Evolutionary conservation across 2,113 vertebrate species (phyloP).

Genomic region (Beaufortia kweichowensis): DNA sequence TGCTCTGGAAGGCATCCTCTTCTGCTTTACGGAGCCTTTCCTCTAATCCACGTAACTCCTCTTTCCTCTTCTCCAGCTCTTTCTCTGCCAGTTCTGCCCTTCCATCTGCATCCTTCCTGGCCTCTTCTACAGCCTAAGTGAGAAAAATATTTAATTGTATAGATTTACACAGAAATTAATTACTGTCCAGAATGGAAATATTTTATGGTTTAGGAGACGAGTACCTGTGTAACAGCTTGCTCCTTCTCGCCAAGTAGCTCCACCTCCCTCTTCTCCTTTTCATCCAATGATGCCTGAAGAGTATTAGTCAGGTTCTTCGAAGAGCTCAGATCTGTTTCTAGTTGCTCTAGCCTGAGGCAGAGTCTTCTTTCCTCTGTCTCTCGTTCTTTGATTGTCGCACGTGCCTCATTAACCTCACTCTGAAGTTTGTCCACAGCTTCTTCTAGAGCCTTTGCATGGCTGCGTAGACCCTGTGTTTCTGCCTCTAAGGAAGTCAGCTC

Average conservation of each 20-base stretch:
- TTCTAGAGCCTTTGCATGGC: slow-evolving; percentile 73
- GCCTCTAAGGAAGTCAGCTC: slow-evolving; percentile 70
- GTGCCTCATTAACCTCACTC: slow-evolving; percentile 68
- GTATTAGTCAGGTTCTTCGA: slow-evolving; percentile 80
- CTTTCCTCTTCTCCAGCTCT: slow-evolving; percentile 74
- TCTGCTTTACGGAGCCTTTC: slow-evolving; percentile 73
- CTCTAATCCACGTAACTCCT: slow-evolving; percentile 70
- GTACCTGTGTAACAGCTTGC: slow-evolving; percentile 80
- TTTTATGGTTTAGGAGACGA: too few species aligned
- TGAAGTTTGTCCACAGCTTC: slow-evolving; percentile 76
- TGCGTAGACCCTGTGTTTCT: slow-evolving; percentile 73
- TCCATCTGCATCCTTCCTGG: slow-evolving; percentile 75
- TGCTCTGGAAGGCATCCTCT: slow-evolving; percentile 79
- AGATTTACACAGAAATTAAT: background rate
- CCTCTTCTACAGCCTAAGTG: slow-evolving; percentile 80
- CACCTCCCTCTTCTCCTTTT: slow-evolving; percentile 86
- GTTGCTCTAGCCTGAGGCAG: slow-evolving; percentile 82
- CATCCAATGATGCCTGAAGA: slow-evolving; percentile 79
- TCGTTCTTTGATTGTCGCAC: slow-evolving; percentile 70
- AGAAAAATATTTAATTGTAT: background rate
- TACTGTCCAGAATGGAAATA: background rate
- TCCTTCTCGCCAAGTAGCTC: slow-evolving; percentile 85
- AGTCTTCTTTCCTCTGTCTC: slow-evolving; percentile 79
- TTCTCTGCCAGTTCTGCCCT: slow-evolving; percentile 75
- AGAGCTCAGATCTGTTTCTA: slow-evolving; percentile 83